phyloP scores from a whole-genome alignment of 2,888 invertebrate genomes.

The Embidobia sp. region DNA sequence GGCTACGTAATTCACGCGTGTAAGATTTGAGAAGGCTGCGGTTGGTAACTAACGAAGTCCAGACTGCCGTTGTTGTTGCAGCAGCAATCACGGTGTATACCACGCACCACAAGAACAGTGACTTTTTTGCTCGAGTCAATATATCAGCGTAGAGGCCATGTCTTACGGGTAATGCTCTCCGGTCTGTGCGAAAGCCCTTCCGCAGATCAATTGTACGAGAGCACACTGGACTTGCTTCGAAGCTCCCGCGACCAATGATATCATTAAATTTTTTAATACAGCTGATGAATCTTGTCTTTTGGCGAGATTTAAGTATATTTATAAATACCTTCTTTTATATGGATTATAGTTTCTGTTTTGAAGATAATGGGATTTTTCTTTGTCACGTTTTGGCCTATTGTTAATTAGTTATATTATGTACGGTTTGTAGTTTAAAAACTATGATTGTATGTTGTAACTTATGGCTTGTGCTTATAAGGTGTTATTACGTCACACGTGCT shows the following conservation, averaged over 20 bases:
- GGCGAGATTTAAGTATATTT: constrained; percentile 69
- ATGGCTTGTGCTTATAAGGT: too few relatives aligned
- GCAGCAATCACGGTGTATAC: constrained; percentile 68
- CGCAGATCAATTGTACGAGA: constrained; percentile 34
- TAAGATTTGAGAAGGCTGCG: constrained; percentile 47
- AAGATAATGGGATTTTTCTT: too few relatives aligned
- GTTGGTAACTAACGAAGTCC: constrained; percentile 61
- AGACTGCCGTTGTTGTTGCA: constrained; percentile 53
- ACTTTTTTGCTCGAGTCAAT: constrained; percentile 79
- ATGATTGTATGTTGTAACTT: too few relatives aligned
- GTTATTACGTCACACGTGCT: too few relatives aligned
- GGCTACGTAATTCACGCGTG: constrained; percentile 59
- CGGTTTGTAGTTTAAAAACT: too few relatives aligned
- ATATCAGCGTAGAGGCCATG: constrained; percentile 80
- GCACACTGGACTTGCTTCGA: constrained; percentile 14
- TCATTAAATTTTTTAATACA: constrained; percentile 37
- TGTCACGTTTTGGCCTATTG: too few relatives aligned
- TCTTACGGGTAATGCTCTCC: constrained; percentile 78
- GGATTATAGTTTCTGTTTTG: too few relatives aligned
- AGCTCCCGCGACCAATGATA: constrained; percentile 37
- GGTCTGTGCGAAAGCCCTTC: constrained; percentile 71
- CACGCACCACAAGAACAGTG: constrained; percentile 72
- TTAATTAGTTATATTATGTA: too few relatives aligned
- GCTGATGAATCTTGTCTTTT: constrained; percentile 35
- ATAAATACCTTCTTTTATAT: constrained; percentile 55